Conservation (phyloP, 2,888 invertebrate genomes). For the Deilephila elpenor region DNA sequence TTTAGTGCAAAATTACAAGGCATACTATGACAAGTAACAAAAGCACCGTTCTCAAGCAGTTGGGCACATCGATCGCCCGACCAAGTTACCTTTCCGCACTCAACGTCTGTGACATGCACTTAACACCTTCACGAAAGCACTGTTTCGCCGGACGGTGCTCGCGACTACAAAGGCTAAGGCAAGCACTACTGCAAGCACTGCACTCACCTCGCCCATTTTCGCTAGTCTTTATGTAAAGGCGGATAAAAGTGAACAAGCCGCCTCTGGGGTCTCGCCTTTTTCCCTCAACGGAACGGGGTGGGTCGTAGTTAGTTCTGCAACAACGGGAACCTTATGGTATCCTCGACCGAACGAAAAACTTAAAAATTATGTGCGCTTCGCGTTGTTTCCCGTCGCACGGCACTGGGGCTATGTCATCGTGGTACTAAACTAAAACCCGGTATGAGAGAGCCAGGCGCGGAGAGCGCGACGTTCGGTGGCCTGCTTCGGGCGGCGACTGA, state of each 20-base stretch:
- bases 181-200: slow-evolving; percentile 81
- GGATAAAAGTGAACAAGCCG: slow-evolving; percentile 80
- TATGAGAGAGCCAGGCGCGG: slow-evolving; percentile 75
- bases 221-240: slow-evolving; percentile 81
- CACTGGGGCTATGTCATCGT: slow-evolving; percentile 83
- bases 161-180: slow-evolving; percentile 70
- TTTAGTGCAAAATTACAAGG: slow-evolving; percentile 46
- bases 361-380: slow-evolving; percentile 81
- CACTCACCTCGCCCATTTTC: slow-evolving; percentile 85
- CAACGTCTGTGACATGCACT: slow-evolving; percentile 75
- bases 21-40: slow-evolving; percentile 41
- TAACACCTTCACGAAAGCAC: slow-evolving; percentile 76
- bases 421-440: slow-evolving; percentile 83
- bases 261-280: slow-evolving; percentile 78
- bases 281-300: slow-evolving; percentile 79
- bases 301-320: slow-evolving; percentile 83
- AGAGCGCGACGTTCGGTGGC: slow-evolving; percentile 79
- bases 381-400: slow-evolving; percentile 76
- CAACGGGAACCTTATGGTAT: slow-evolving; percentile 81
- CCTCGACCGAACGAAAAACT: slow-evolving; percentile 79
- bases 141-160: slow-evolving; percentile 56
- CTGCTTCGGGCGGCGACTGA: slow-evolving; percentile 85
- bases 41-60: slow-evolving; percentile 64
- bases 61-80: slow-evolving; percentile 44
- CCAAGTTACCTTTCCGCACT: slow-evolving; percentile 63